Conservation (phyloP, 1,140 invertebrate species). For the Calephelis nemesis region DNA sequence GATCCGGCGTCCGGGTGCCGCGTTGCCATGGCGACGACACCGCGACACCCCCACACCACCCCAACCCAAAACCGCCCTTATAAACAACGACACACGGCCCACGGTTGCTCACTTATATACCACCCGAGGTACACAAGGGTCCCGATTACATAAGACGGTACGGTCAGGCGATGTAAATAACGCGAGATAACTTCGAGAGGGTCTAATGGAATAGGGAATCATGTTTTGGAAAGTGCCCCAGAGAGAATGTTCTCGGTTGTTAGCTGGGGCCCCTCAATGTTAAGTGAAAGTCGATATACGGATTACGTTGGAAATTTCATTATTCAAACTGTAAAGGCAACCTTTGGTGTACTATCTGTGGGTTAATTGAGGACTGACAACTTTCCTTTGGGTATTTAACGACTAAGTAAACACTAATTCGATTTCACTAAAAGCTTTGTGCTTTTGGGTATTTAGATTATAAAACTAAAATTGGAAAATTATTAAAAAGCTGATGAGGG, state of each 20-base stretch:
- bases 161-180: slow-evolving; percentile 77
- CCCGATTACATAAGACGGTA: slow-evolving; percentile 66
- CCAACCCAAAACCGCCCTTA: slow-evolving; percentile 49
- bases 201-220: slow-evolving; percentile 77
- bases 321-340: slow-evolving; percentile 54
- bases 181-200: slow-evolving; percentile 75
- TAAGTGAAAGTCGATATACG: slow-evolving; percentile 75
- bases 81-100: slow-evolving; percentile 46
- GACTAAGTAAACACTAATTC: neutral
- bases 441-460: neutral
- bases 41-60: slow-evolving; percentile 64
- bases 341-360: neutral
- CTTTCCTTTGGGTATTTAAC: slow-evolving; percentile 6
- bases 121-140: slow-evolving; percentile 55
- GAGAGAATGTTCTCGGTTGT: slow-evolving; percentile 72
- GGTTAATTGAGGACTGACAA: slow-evolving; percentile 10
- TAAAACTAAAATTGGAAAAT: too few species aligned
- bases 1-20: slow-evolving; percentile 73
- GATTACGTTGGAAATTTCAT: slow-evolving; percentile 69
- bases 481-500: too few species aligned
- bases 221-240: slow-evolving; percentile 76
- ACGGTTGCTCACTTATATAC: slow-evolving; percentile 64
- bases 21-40: slow-evolving; percentile 82
- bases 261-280: slow-evolving; percentile 54
- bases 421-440: too few species aligned